Conservation (phyloP, 1,140 invertebrate species). For the Drosophila saltans region DNA sequence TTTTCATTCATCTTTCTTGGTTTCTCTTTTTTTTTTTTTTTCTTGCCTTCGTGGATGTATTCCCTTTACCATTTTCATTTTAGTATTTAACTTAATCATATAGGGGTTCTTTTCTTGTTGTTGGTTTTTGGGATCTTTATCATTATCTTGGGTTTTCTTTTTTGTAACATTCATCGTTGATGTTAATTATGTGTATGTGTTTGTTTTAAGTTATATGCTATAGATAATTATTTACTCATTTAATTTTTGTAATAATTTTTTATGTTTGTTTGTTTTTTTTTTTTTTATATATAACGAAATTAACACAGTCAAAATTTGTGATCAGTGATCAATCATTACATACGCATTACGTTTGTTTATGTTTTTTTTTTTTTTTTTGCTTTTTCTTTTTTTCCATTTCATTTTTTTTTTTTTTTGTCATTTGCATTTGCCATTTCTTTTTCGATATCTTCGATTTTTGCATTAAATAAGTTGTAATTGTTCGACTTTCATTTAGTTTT, state of each 20-base stretch:
- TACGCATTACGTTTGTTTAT: constrained; percentile 70
- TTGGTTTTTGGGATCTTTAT: constrained; percentile 35
- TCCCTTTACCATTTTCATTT: constrained; percentile 56
- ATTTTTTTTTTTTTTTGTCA: constrained; percentile 20
- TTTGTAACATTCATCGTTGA: constrained; percentile 73
- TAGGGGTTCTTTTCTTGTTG: constrained; percentile 58
- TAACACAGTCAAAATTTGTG: constrained; percentile 83
- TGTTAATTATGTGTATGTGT: constrained; percentile 67
- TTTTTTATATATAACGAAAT: constrained; percentile 80
- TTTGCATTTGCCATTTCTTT: constrained; percentile 12
- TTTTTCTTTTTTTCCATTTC: constrained; percentile 32
- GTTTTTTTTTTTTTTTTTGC: constrained; percentile 54
- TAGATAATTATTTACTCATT: constrained; percentile 73
- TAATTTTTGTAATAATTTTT: constrained; percentile 37
- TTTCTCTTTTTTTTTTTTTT: constrained; percentile 42
- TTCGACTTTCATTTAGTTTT: neutral
- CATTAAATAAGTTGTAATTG: constrained; percentile 29
- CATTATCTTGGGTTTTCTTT: constrained; percentile 58
- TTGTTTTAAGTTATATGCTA: constrained; percentile 62
- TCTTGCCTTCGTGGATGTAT: constrained; percentile 50
- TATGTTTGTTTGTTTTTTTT: constrained; percentile 33
- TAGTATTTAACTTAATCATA: constrained; percentile 77
- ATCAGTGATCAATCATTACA: constrained; percentile 82
- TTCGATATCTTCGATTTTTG: constrained; percentile 10
- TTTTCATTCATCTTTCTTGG: constrained; percentile 61